Conservation (phyloP, 2,113 vertebrate species). For the Axis porcinus region DNA sequence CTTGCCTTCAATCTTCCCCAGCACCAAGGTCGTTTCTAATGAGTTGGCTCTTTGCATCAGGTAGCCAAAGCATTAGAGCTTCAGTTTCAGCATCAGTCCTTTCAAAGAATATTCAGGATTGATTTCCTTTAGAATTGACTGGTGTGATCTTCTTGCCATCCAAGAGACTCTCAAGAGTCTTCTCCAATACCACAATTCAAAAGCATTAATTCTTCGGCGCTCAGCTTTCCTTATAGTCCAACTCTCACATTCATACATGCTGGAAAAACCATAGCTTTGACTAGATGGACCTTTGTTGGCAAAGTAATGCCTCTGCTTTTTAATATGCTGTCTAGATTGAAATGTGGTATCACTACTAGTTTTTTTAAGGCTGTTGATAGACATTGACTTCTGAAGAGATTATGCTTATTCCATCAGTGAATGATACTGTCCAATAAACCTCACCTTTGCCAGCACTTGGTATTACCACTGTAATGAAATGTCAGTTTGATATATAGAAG, state of each 20-base stretch:
- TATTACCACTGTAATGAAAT: not conserved
- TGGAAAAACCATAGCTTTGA: not conserved
- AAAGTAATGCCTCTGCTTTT: not conserved
- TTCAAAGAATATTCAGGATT: not conserved
- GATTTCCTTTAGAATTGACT: not conserved
- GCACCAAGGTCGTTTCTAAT: not conserved
- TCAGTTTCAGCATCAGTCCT: not conserved
- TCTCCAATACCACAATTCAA: not conserved
- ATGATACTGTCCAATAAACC: not conserved
- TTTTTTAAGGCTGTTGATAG: not conserved
- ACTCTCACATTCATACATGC: not conserved
- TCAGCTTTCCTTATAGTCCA: not conserved
- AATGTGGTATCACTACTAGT: not conserved
- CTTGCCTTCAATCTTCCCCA: not conserved
- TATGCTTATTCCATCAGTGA: not conserved
- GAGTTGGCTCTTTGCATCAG: not conserved
- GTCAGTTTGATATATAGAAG: not conserved
- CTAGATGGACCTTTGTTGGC: not conserved
- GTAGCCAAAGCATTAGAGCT: not conserved
- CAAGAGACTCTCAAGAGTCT: not conserved
- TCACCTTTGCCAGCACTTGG: not conserved
- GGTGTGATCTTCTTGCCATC: not conserved
- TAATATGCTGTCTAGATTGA: not conserved
- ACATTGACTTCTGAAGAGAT: not conserved
- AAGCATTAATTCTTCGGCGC: not conserved